Evolutionary conservation across 2,797 vertebrate species (phyloP).

Genomic region (Spinibarbus caldwelli): DNA sequence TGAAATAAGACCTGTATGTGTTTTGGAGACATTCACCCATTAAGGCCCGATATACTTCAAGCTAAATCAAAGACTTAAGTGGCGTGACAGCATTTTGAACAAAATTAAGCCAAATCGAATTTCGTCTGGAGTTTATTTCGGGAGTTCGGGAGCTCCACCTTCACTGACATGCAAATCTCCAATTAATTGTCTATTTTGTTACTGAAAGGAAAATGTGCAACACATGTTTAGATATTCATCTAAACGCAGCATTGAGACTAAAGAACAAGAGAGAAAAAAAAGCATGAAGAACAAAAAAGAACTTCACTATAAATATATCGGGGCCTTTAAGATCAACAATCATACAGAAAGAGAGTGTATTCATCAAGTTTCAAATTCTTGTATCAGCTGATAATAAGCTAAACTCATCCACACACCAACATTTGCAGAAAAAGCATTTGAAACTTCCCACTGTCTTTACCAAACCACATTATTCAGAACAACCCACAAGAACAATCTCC

Average conservation of each 20-base stretch:
- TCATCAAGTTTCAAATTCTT: background rate
- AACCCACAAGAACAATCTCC: slow-evolving; percentile 27
- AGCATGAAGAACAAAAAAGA: background rate
- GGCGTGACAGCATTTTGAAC: background rate
- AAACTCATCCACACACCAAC: slow-evolving; percentile 19
- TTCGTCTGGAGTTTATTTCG: background rate
- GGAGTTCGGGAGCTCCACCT: background rate
- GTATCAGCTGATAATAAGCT: background rate
- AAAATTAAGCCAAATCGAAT: background rate
- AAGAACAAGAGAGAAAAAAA: too few species aligned
- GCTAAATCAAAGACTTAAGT: background rate
- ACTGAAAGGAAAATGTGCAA: background rate
- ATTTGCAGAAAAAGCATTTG: slow-evolving; percentile 12
- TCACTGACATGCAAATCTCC: background rate
- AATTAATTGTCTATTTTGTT: background rate
- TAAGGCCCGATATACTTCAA: background rate
- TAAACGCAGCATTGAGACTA: too few species aligned
- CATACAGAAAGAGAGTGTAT: background rate
- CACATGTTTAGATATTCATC: background rate
- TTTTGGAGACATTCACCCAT: background rate
- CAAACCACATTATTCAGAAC: slow-evolving; percentile 31
- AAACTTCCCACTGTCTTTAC: slow-evolving; percentile 3
- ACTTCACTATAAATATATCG: background rate
- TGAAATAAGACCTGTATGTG: background rate
- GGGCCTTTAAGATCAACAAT: background rate